phyloP scores from a whole-genome alignment of 2,888 invertebrate genomes.

The Taenaris catops region DNA sequence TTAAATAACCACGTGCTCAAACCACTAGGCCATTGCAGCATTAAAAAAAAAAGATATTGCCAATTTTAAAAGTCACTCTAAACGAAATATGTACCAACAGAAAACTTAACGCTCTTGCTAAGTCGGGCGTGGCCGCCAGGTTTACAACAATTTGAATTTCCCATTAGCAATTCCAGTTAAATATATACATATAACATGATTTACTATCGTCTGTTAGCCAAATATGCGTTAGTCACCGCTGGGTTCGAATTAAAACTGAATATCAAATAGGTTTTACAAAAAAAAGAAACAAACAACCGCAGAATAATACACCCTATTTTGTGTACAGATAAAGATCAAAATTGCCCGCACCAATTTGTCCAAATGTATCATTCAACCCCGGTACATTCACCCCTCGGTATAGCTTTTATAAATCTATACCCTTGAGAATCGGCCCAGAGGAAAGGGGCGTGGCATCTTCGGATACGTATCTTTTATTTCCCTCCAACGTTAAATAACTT shows the following conservation, averaged over 20 bases:
- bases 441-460: slow-evolving; percentile 31
- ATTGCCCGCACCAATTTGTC: slow-evolving; percentile 14
- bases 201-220: neutral
- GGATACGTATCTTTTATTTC: slow-evolving; percentile 24
- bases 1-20: no score
- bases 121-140: no score
- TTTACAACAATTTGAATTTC: no score
- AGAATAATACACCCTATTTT: slow-evolving; percentile 9
- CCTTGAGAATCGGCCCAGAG: slow-evolving; percentile 27
- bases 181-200: no score
- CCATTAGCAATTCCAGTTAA: no score
- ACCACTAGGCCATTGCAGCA: neutral
- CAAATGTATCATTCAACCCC: slow-evolving; percentile 19
- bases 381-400: slow-evolving; percentile 20
- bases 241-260: slow-evolving; percentile 15
- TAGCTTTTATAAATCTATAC: slow-evolving; percentile 22
- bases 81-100: no score
- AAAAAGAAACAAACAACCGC: neutral
- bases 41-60: neutral
- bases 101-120: no score
- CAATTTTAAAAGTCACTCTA: no score
- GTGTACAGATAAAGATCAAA: slow-evolving; percentile 9
- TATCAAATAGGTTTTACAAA: slow-evolving; percentile 6
- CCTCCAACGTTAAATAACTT: slow-evolving; percentile 22
- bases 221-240: slow-evolving; percentile 8